These are phyloP conservation scores for Helarctos malayanus DNA, from an alignment of 2,797 vertebrate species.

Conservation along the genomic window DNA sequence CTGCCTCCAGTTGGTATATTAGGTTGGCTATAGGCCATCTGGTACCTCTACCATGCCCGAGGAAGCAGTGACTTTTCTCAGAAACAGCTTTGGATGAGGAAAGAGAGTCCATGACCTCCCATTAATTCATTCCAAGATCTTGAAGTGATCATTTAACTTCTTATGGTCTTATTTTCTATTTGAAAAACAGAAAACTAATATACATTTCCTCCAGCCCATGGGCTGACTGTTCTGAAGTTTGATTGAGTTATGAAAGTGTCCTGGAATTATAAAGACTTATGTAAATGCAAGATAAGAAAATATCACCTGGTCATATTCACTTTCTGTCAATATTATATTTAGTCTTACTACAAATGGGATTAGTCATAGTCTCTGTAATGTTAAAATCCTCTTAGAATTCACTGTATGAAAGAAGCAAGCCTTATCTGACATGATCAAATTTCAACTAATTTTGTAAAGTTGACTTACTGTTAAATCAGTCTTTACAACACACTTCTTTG, in stretches of 20 bases:
- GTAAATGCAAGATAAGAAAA: neutral
- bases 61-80: neutral
- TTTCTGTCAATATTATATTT: neutral
- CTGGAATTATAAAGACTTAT: slow-evolving; percentile 1
- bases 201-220: neutral
- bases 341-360: neutral
- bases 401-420: neutral
- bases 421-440: neutral
- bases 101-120: neutral
- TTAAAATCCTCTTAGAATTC: neutral
- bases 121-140: neutral
- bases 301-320: neutral
- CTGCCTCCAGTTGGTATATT: neutral
- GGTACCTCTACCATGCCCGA: neutral
- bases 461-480: neutral
- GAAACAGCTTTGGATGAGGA: neutral
- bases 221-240: neutral
- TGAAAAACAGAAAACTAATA: neutral
- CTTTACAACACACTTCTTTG: neutral
- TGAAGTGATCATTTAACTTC: neutral
- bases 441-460: neutral
- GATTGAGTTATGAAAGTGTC: neutral
- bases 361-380: neutral
- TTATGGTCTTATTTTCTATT: neutral
- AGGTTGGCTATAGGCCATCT: neutral